phyloP scores from a whole-genome alignment of 2,888 invertebrate species.

The Drosophila leonis region DNA sequence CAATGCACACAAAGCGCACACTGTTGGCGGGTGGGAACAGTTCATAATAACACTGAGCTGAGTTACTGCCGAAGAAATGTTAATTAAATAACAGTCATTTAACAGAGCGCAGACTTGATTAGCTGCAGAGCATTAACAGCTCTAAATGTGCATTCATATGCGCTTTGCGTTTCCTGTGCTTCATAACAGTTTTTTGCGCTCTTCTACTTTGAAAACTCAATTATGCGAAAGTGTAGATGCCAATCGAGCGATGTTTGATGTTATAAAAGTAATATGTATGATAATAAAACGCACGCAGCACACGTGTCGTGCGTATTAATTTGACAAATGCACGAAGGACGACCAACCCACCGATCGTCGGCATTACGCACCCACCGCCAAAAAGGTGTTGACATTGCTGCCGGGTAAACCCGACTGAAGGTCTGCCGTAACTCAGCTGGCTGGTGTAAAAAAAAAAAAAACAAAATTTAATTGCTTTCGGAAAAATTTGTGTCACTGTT shows the following conservation, averaged over 20 bases:
- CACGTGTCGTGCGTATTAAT: constrained; percentile 64
- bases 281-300: constrained; percentile 54
- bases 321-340: constrained; percentile 39
- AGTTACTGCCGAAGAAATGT: neutral
- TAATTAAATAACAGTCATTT: neutral
- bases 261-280: constrained; percentile 7
- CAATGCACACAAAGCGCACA: constrained; percentile 4
- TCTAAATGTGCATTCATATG: neutral
- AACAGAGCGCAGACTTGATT: constrained; percentile 4
- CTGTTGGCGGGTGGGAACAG: constrained; percentile 15
- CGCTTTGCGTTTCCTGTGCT: constrained; percentile 4
- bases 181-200: neutral
- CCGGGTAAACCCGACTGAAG: constrained; percentile 52
- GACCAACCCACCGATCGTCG: neutral
- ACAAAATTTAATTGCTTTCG: constrained; percentile 42
- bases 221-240: neutral
- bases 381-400: constrained; percentile 67
- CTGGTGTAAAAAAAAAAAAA: constrained; percentile 8
- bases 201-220: neutral
- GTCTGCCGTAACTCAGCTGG: constrained; percentile 11
- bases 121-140: neutral
- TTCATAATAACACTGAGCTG: neutral
- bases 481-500: constrained; percentile 47
- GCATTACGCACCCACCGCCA: constrained; percentile 10
- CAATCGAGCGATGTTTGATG: neutral